A percentile compares a stretch with the other conserved stretches of the same genome.
Evolutionary conservation across 2,888 invertebrate species (phyloP).

Genomic region (Venustoraphidia nigricollis): DNA sequence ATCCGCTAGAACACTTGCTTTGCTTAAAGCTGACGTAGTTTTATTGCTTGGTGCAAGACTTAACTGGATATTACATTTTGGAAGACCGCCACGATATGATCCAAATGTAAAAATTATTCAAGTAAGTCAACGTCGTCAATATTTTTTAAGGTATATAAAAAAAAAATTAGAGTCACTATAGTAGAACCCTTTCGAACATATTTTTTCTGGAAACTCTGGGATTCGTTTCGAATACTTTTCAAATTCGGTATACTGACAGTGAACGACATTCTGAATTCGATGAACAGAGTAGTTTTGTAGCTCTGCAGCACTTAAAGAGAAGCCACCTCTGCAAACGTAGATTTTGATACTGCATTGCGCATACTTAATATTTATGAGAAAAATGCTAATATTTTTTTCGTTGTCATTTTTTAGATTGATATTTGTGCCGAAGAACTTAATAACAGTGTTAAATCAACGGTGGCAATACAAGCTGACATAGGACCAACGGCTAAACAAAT

Average conservation of each 20-base stretch:
- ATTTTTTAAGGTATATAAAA: background rate
- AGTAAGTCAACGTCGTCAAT: conserved; percentile 27
- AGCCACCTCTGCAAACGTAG: no score
- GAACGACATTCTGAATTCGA: no score
- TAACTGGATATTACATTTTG: conserved; percentile 98
- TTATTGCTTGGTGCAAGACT: conserved; percentile 78
- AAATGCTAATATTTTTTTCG: no score
- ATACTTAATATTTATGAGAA: no score
- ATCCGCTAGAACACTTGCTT: conserved; percentile 70
- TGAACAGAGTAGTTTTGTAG: no score
- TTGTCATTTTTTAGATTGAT: conserved; percentile 45
- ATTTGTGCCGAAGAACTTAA: conserved; percentile 81
- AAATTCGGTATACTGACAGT: no score
- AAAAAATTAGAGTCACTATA: background rate
- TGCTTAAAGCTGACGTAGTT: conserved; percentile 79
- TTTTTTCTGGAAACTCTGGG: no score
- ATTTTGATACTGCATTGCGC: no score
- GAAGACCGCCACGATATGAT: conserved; percentile 70
- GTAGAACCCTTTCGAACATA: no score
- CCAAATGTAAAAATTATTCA: conserved; percentile 78
- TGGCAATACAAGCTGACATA: conserved; percentile 77
- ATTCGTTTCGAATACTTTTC: no score
- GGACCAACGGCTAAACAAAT: conserved; percentile 54
- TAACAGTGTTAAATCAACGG: conserved; percentile 66
- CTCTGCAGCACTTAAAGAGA: no score